Base-by-base conservation (phyloP, 2,113 vertebrate genomes). In the Oreochromis tanganicae region DNA sequence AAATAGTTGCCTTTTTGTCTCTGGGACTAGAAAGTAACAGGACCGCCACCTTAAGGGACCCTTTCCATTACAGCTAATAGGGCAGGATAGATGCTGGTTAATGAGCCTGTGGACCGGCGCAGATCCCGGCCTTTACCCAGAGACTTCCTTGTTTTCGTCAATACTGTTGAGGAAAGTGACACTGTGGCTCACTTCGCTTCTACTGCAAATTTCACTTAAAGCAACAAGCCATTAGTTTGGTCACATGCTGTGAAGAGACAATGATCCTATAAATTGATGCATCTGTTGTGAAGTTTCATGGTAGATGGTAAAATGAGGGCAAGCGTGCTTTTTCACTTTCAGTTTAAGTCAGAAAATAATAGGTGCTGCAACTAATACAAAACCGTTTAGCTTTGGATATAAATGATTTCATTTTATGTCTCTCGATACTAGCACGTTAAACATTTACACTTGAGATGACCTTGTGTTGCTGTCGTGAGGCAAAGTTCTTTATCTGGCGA, bases 81-180 rank as follows among this genome's bases (percentile, higher is more conserved):
- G 86, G 59, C 66, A 85, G 82, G 83, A 87, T 79, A 80, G 89
- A 86, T 86, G 83, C 71, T 85, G 85, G 66, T 84, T 93, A 92
- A 94, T 91, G 88, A 89, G 90, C 48, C 92, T 1, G 52, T 68
- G 54, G 55, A 66, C 68, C 29, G 12, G 78, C 16, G 5, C 80
- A 7, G 36, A 87, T 56, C 36, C n/a, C 13, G 2, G 75, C 56
- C 82, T 88, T 81, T 36, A 87, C 57, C 80, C 66, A 12, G n/a
- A 84, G 81, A 73, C 10, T 10, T 29, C 41, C 89, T 88, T 83
- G 90, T 86, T 91, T 88, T 80, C 19, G 85, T 55, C n/a, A 5
- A 13, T 17, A 24, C 29, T 32, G 48, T 32, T 10, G 24, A 83
- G 82, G 73, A 55, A 88, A 66, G 82, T 36, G 81, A 66, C 63